phyloP scores from a whole-genome alignment of 2,888 invertebrate species.

The Limnephilus marmoratus region DNA sequence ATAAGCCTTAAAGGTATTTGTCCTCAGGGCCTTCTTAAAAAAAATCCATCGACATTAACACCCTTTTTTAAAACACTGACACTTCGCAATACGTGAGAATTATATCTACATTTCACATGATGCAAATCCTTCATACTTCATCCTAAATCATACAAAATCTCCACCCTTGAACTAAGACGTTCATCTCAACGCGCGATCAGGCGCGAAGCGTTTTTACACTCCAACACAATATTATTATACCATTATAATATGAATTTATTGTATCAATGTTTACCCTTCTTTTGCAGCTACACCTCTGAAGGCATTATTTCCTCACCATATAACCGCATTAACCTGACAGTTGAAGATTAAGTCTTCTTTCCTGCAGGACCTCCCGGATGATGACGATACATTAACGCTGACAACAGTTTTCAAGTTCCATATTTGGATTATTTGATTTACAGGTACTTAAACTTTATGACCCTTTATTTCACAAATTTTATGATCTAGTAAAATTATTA shows the following conservation, averaged over 20 bases:
- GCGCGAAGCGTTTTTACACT: background rate
- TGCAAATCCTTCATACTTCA: background rate
- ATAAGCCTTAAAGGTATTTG: too few species aligned
- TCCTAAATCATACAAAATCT: background rate
- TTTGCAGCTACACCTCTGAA: background rate
- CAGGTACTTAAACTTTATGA: background rate
- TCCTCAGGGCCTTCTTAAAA: too few species aligned
- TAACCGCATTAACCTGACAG: background rate
- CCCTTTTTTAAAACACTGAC: background rate
- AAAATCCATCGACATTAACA: background rate
- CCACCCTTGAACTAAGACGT: background rate
- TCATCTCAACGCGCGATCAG: background rate
- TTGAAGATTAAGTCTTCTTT: background rate
- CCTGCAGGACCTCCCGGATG: background rate
- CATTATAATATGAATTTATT: background rate
- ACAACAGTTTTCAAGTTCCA: background rate
- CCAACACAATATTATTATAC: background rate
- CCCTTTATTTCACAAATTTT: background rate
- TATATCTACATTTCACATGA: background rate
- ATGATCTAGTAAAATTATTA: background rate
- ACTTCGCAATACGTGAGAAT: background rate
- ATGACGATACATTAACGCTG: background rate
- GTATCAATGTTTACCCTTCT: background rate
- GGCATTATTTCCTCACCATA: background rate
- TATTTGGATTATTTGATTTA: conserved; percentile 2